Evolutionary conservation across 2,113 vertebrate species (phyloP).

Genomic region (Nerophis lumbriciformis): DNA sequence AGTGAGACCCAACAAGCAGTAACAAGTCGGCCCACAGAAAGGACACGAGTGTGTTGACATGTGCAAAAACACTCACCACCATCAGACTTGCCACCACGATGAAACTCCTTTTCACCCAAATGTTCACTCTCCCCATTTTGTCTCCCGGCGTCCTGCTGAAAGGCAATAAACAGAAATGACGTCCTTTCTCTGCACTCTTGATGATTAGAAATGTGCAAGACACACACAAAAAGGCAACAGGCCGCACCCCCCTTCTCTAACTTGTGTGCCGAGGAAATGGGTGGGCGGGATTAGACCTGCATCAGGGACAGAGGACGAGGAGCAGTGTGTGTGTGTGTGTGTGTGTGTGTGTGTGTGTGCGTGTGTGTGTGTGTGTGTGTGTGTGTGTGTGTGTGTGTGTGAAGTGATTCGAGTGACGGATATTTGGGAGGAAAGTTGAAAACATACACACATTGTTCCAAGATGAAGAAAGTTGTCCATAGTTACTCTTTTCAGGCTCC

Average conservation of each 20-base stretch:
- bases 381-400: no score
- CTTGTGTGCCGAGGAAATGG: not conserved
- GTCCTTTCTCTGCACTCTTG: not conserved
- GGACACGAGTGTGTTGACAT: not conserved
- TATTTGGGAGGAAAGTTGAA: conserved; percentile 4
- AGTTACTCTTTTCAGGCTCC: not conserved
- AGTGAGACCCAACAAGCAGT: no score
- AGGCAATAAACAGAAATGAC: not conserved
- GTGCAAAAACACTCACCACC: conserved; percentile 37
- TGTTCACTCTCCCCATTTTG: conserved; percentile 45
- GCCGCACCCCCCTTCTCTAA: not conserved
- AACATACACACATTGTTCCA: conserved; percentile 4
- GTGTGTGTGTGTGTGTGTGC: no score
- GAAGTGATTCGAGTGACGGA: not conserved
- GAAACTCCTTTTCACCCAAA: conserved; percentile 35
- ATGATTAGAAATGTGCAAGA: conserved; percentile 3
- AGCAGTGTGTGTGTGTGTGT: no score
- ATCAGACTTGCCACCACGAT: conserved; percentile 19
- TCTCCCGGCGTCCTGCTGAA: not conserved
- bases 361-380: no score
- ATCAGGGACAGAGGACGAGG: not conserved
- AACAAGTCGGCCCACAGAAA: no score
- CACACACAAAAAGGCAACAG: not conserved
- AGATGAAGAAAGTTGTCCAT: not conserved
- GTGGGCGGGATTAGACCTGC: not conserved